Conservation (phyloP, 2,888 invertebrate genomes). For the Ichneumoninae sp. region DNA sequence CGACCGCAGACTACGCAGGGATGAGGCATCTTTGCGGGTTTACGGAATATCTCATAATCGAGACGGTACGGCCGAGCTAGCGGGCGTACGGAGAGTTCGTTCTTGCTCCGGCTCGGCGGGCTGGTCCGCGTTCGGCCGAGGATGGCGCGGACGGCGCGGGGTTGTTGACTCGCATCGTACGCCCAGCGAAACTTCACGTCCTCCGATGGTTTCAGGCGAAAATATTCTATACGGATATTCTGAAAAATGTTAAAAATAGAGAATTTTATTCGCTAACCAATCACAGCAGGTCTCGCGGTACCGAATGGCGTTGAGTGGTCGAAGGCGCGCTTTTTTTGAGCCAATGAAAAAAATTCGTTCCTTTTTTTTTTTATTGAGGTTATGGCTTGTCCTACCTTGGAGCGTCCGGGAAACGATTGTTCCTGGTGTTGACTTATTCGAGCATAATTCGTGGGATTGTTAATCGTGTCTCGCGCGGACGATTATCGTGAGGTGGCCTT, state of each 20-base stretch:
- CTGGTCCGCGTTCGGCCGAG: neutral
- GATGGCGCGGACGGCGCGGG: neutral
- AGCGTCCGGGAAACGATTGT: neutral
- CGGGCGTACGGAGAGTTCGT: neutral
- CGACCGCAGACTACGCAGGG: constrained; percentile 83
- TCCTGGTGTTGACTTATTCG: neutral
- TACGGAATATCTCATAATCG: constrained; percentile 27
- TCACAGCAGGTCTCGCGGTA: neutral
- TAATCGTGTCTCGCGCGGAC: neutral
- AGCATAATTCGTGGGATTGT: neutral
- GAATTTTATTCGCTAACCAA: neutral
- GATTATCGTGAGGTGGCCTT: neutral
- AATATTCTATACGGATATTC: neutral
- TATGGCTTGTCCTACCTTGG: neutral
- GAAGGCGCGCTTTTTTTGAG: neutral
- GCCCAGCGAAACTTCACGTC: neutral
- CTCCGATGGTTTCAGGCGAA: neutral
- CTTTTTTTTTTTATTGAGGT: neutral
- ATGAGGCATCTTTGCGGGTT: constrained; percentile 80
- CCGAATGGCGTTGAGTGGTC: neutral
- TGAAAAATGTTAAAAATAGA: neutral
- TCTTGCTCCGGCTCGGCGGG: neutral
- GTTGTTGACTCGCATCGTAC: neutral
- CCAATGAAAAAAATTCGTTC: neutral
- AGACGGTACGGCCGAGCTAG: neutral